A percentile compares a stretch with the other conserved stretches of the same genome.
phyloP scores from a whole-genome alignment of 1,140 invertebrate genomes.

The Procambarus clarkii region DNA sequence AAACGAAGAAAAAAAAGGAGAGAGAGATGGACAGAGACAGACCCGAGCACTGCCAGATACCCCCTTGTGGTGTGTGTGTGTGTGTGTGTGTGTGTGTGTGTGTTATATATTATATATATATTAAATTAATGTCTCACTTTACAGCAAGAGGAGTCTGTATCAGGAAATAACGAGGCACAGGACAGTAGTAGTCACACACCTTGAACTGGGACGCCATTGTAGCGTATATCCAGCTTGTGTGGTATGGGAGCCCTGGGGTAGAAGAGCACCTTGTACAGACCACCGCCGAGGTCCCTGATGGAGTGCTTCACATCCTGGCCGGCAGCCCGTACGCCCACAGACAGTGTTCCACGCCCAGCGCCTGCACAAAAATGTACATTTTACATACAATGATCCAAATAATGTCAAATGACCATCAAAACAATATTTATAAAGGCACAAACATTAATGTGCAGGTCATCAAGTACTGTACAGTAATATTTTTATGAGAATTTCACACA shows the following conservation, averaged over 20 bases:
- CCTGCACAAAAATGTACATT: conserved; percentile 39
- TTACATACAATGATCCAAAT: too few species aligned
- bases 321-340: conserved; percentile 85
- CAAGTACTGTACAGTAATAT: too few species aligned
- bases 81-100: too few species aligned
- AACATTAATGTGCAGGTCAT: too few species aligned
- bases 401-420: too few species aligned
- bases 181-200: conserved; percentile 72
- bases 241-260: conserved; percentile 87
- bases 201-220: conserved; percentile 81
- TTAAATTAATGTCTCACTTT: background rate
- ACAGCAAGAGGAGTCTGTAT: background rate
- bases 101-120: background rate
- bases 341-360: conserved; percentile 89
- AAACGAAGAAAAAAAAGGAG: too few species aligned
- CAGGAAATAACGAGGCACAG: too few species aligned
- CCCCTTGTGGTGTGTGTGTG: too few species aligned
- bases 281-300: conserved; percentile 78
- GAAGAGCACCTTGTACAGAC: conserved; percentile 84
- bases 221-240: conserved; percentile 87
- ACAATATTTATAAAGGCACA: too few species aligned
- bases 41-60: too few species aligned
- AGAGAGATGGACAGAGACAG: too few species aligned
- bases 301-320: conserved; percentile 82
- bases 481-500: too few species aligned